phyloP scores from a whole-genome alignment of 2,888 invertebrate genomes.

The Aromia moschata region DNA sequence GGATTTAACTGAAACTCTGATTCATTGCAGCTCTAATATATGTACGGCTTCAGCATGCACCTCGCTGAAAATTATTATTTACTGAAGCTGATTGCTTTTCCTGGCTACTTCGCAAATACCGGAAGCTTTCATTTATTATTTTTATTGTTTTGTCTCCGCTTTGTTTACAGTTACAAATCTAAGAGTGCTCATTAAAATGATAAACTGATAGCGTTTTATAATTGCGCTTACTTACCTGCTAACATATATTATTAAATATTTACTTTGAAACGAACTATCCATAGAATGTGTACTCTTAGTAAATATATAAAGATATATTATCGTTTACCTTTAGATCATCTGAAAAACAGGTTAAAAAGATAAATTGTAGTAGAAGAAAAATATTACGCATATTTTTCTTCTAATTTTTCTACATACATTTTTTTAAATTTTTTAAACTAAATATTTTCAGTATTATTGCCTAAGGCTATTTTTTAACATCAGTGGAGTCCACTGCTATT shows the following conservation, averaged over 20 bases:
- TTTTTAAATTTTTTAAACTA: too few species aligned
- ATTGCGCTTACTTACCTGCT: background rate
- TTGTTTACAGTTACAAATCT: conserved; percentile 12
- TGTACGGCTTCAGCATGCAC: conserved; percentile 61
- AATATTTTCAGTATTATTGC: too few species aligned
- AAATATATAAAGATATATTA: background rate
- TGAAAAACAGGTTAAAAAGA: background rate
- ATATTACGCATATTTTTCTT: too few species aligned
- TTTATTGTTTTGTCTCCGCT: conserved; percentile 32
- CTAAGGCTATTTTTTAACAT: too few species aligned
- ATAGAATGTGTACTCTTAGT: background rate
- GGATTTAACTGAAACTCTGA: conserved; percentile 66
- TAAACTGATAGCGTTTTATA: conserved; percentile 1
- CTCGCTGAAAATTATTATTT: conserved; percentile 62
- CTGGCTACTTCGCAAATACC: conserved; percentile 50
- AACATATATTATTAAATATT: background rate
- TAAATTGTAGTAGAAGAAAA: too few species aligned
- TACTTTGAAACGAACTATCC: background rate
- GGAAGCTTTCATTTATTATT: conserved; percentile 43
- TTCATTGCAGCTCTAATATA: conserved; percentile 65
- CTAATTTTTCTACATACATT: too few species aligned
- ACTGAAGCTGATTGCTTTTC: conserved; percentile 59
- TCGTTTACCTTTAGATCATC: background rate
- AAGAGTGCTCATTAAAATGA: conserved; percentile 8
- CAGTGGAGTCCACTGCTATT: too few species aligned